phyloP scores from a whole-genome alignment of 2,797 vertebrate genomes.

The Sebastes kiyomatsui region DNA sequence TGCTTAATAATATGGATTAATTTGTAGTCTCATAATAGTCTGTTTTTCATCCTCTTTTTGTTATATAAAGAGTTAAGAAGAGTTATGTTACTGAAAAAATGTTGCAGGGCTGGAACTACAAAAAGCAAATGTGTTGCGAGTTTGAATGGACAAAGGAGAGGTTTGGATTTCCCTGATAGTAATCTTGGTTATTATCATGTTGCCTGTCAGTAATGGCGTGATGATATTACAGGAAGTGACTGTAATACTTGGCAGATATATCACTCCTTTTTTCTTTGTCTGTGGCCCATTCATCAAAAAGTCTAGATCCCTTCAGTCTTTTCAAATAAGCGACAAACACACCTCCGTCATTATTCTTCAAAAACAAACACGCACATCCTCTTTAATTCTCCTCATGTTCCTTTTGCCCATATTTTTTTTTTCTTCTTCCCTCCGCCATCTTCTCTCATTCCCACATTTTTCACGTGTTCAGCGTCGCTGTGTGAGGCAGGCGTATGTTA shows the following conservation, averaged over 20 bases:
- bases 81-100: constrained; percentile 7
- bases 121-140: constrained; percentile 7
- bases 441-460: constrained; percentile 55
- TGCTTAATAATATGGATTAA: constrained; percentile 20
- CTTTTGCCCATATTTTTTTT: constrained; percentile 16
- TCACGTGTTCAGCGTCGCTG: constrained; percentile 39
- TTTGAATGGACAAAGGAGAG: constrained; percentile 32
- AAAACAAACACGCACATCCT: constrained; percentile 34
- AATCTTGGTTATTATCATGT: constrained; percentile 40
- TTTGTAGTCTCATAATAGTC: constrained; percentile 16
- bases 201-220: constrained; percentile 18
- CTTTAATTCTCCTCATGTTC: constrained; percentile 43
- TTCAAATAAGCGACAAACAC: constrained; percentile 41
- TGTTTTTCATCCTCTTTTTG: constrained; percentile 25
- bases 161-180: constrained; percentile 34
- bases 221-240: constrained; percentile 48
- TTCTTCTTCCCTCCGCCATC: constrained; percentile 8
- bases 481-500: constrained; percentile 64
- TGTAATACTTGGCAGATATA: constrained; percentile 36
- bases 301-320: constrained; percentile 37
- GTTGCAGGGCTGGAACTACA: not conserved
- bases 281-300: constrained; percentile 46
- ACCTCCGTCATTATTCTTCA: constrained; percentile 39
- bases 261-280: constrained; percentile 23
- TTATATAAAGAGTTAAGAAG: constrained; percentile 18